Conservation (phyloP, 1,140 invertebrate genomes). For the Dendroctonus valens region DNA sequence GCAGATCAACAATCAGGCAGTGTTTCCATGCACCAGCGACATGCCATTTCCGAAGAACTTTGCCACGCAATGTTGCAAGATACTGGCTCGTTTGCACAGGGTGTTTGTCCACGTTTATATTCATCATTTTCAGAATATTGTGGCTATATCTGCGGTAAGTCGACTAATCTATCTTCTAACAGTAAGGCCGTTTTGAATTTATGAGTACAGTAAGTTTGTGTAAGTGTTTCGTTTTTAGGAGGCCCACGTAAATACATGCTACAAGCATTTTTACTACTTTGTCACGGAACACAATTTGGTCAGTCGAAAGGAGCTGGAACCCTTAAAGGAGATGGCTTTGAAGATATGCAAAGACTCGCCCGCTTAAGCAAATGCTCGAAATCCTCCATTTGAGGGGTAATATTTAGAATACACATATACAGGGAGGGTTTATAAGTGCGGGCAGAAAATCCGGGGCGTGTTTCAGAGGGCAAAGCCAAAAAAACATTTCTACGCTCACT, state of each 20-base stretch:
- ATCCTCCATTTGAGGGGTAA: too few species aligned
- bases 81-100: constrained; percentile 85
- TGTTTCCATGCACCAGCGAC: constrained; percentile 60
- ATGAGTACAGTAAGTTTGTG: constrained; percentile 7
- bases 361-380: neutral
- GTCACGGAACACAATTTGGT: constrained; percentile 87
- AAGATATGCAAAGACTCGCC: constrained; percentile 63
- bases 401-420: too few species aligned
- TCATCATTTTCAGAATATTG: constrained; percentile 91
- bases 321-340: constrained; percentile 74
- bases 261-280: constrained; percentile 97
- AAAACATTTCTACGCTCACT: too few species aligned
- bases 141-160: constrained; percentile 84
- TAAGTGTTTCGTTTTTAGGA: constrained; percentile 65
- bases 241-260: constrained; percentile 94
- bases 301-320: constrained; percentile 83
- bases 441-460: too few species aligned
- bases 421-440: too few species aligned
- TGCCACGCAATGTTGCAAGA: constrained; percentile 77
- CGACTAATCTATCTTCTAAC: neutral
- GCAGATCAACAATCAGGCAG: constrained; percentile 87
- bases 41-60: constrained; percentile 90
- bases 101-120: constrained; percentile 98
- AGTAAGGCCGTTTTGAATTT: neutral
- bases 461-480: too few species aligned